Evolutionary conservation across 2,888 invertebrate species (phyloP).

Genomic region (Cephus pulcher): DNA sequence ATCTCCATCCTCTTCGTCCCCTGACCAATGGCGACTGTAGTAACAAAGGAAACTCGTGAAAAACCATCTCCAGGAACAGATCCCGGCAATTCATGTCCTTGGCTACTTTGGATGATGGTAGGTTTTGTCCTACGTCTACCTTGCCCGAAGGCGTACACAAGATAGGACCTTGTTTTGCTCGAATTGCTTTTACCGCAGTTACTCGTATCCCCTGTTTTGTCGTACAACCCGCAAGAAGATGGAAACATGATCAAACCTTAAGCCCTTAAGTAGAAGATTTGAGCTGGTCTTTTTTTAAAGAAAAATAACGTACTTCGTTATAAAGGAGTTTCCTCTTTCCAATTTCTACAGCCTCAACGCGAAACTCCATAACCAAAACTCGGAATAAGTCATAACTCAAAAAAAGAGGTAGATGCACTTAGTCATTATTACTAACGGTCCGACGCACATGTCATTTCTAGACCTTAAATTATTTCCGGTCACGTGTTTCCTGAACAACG

Average conservation of each 20-base stretch:
- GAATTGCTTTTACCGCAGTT: background rate
- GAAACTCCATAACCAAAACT: background rate
- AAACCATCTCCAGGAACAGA: background rate
- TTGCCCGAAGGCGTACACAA: background rate
- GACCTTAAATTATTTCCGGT: background rate
- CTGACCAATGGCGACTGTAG: conserved; percentile 54
- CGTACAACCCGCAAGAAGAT: background rate
- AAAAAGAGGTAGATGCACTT: background rate
- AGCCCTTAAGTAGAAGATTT: background rate
- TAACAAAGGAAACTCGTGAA: conserved; percentile 5
- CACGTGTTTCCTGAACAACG: background rate
- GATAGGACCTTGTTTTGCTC: background rate
- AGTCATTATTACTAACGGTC: background rate
- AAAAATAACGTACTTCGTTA: background rate
- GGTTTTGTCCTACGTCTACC: background rate
- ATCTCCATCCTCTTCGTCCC: conserved; percentile 44
- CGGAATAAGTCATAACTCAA: background rate
- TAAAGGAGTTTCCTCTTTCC: background rate
- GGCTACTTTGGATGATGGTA: background rate
- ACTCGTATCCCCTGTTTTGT: background rate
- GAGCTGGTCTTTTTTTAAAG: background rate
- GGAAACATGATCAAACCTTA: background rate
- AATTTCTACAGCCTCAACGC: background rate
- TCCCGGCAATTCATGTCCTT: background rate
- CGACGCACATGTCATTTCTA: background rate